Evolutionary conservation across 2,113 vertebrate genomes (phyloP).

Genomic region (Drymodes brunneopygia): DNA sequence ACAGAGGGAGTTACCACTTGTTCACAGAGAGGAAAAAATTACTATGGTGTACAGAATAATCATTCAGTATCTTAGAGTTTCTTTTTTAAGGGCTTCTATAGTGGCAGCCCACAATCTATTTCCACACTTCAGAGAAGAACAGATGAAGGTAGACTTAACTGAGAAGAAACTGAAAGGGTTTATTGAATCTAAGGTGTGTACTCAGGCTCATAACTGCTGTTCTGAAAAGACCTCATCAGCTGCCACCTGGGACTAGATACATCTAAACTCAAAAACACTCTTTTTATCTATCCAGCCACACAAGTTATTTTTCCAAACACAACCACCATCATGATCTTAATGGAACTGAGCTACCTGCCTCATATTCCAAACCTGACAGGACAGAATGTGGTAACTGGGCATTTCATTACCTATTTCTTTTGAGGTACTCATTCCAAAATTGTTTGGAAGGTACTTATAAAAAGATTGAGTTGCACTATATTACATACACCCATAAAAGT

Average conservation of each 20-base stretch:
- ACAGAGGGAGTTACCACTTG: background rate
- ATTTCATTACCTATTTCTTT: background rate
- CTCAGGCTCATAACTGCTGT: background rate
- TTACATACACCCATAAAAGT: accelerated
- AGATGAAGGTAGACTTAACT: background rate
- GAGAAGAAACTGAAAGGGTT: background rate
- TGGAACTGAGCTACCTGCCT: background rate
- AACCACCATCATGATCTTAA: background rate
- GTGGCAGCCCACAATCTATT: background rate
- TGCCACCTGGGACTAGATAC: background rate
- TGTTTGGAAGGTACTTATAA: background rate
- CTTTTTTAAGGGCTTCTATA: background rate
- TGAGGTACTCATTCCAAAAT: background rate
- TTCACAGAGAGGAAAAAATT: background rate
- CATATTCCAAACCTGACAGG: background rate
- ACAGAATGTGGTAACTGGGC: background rate
- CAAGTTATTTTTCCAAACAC: background rate
- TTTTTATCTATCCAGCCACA: background rate
- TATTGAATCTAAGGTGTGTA: background rate
- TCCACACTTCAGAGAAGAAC: background rate
- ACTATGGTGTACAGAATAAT: background rate
- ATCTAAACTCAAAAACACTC: background rate
- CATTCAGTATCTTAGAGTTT: background rate
- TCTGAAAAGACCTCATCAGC: background rate
- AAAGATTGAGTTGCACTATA: background rate